Evolutionary conservation across 2,113 vertebrate species (phyloP).

Genomic region (Damaliscus lunatus): DNA sequence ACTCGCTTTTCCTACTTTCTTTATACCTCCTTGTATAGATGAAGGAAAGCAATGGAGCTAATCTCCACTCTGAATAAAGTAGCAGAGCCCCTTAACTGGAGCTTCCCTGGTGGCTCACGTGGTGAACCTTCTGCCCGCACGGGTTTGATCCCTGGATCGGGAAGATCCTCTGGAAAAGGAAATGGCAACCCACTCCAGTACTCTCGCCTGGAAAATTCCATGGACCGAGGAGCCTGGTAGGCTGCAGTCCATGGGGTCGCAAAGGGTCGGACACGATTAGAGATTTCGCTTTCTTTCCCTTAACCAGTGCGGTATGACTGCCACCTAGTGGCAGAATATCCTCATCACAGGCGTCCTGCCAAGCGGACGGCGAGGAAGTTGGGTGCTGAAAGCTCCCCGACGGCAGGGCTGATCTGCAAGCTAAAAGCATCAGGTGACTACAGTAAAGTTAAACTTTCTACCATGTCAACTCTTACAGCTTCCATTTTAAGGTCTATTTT

Average conservation of each 20-base stretch:
- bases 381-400: fast-evolving
- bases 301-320: not conserved
- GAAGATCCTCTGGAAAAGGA: not conserved
- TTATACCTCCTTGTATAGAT: not conserved
- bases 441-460: not conserved
- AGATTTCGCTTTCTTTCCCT: not conserved
- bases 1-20: not conserved
- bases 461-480: not conserved
- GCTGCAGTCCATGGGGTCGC: not conserved
- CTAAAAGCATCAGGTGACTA: not conserved
- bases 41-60: not conserved
- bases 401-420: not conserved
- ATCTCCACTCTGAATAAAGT: not conserved
- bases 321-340: slow-evolving; percentile 53
- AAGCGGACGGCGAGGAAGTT: fast-evolving
- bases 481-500: not conserved
- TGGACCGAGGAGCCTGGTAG: not conserved
- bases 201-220: not conserved
- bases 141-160: not conserved
- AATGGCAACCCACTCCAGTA: not conserved
- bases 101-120: not conserved
- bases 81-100: not conserved
- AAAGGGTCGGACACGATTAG: fast-evolving
- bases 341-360: not conserved
- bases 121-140: not conserved